phyloP scores from a whole-genome alignment of 2,797 vertebrate genomes.

The Oreortyx pictus region DNA sequence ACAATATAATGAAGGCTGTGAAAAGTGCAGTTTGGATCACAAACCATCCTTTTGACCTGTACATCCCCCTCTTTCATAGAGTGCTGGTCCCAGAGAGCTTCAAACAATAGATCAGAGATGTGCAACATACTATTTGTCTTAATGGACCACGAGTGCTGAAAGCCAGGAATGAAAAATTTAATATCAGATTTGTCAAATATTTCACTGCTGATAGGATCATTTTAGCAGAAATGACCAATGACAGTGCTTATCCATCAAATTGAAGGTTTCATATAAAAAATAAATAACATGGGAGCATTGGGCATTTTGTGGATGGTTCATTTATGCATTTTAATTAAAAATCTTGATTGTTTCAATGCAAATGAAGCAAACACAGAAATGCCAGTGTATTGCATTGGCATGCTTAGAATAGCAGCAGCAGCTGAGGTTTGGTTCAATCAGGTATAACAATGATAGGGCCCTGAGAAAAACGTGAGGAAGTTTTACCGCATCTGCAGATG shows the following conservation, averaged over 20 bases:
- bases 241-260: constrained; percentile 63
- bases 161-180: constrained; percentile 67
- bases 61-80: neutral
- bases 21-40: neutral
- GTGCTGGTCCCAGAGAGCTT: neutral
- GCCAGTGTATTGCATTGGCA: neutral
- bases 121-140: constrained; percentile 44
- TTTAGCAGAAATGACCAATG: constrained; percentile 72
- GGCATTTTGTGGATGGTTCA: constrained; percentile 23
- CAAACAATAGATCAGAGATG: constrained; percentile 42
- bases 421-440: neutral
- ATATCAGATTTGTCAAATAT: constrained; percentile 69
- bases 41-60: neutral
- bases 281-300: constrained; percentile 53
- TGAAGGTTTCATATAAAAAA: constrained; percentile 71
- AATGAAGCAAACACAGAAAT: constrained; percentile 40
- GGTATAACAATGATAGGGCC: neutral
- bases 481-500: neutral
- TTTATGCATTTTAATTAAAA: constrained; percentile 69
- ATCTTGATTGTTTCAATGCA: constrained; percentile 63
- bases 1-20: neutral
- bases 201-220: constrained; percentile 68
- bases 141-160: constrained; percentile 54
- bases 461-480: neutral
- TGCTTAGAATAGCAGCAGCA: neutral